Base-by-base conservation (phyloP, 2,113 vertebrate species). In the Bagarius yarrelli region DNA sequence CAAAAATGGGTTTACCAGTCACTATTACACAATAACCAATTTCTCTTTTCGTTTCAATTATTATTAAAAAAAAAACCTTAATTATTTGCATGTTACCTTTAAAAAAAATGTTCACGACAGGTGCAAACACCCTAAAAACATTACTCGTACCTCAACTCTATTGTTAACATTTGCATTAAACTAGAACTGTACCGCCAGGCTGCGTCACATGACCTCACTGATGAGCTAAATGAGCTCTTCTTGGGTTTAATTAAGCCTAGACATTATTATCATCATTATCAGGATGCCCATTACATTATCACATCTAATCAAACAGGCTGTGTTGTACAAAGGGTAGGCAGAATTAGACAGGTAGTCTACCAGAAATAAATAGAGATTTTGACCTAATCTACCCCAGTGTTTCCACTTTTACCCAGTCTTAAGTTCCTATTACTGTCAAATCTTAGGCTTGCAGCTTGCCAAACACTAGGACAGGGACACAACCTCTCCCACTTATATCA, bases 401-500 rank as follows among this genome's bases (percentile, higher is more conserved):
- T 30, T 78, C 23, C 27, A 78, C 50, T 67, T 52, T 61, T 30
- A 40, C 16, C 4, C 11, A 32, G 78, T 74, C 75, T 60, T 85
- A 66, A 56, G 47, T 44, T 81, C 69, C 59, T 67, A 78, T 85
- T 78, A 80, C 15, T 44, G 44, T 85, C 61, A 81, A 73, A 67
- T 19, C 36, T 40, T 57, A 59, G 75, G 40, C 63, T 36, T 80
- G 40, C 15, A 79, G 56, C 67, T 56, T 73, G 78, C 81, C 66
- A 76, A 81, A 61, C 76, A 76, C 52, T 11, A 56, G 36, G 70
- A n/a, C 56, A 78, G 53, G 61, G 81, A 78, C 23, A 36, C 78
- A 83, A 60, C 9, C 78, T 66, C 36, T 73, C 59, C 73, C 40
- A 80, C 72, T 83, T 70, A 83, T 76, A 89, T 81, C 78, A 56